Base-by-base conservation (phyloP, 1,140 invertebrate genomes). In the Varroa destructor region DNA sequence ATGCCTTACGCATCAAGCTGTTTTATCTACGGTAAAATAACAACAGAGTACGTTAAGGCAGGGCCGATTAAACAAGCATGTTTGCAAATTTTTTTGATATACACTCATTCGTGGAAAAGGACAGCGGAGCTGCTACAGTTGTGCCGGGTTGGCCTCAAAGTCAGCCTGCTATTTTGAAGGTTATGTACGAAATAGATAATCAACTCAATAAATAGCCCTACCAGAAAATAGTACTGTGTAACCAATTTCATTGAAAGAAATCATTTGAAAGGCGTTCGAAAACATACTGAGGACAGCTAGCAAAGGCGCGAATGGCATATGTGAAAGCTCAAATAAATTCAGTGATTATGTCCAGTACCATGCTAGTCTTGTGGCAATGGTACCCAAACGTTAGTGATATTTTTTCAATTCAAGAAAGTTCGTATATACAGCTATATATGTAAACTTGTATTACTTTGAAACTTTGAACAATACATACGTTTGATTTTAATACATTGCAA, bases 211-310 rank as follows among this genome's bases (percentile, higher is more conserved):
- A 86, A 84, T 83, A 91, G 89, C 90, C 90, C 91, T 1, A 90
- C 84, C 71, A 88, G 83, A 77, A 93, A 90, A 57, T 89, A 81
- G 1, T 90, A 79, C 89, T 89, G 92, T 0, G 89, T 92, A 3
- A 90, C 79, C 0, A 84, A 80, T 73, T 89, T 88, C 12, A 93
- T 79, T 76, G 91, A 88, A 25, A 25, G 25, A 25, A 1, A 88
- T 84, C 87, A 92, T 91, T 40, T 92, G 82, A 73, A 87, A 84
- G 3, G 90, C 84, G 76, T 92, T 92, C 74, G 86, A 85, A 54
- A 90, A 83, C 55, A 93, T 89, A 75, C 88, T 89, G 1, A 88
- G 74, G 0, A 87, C 87, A 1, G 90, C 90, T 55, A 92, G 76
- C 1, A 88, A 79, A 0, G 90, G 90, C 6, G 91, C 89, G 77